Conservation (phyloP, 2,888 invertebrate genomes). For the Temnothorax unifasciatus region DNA sequence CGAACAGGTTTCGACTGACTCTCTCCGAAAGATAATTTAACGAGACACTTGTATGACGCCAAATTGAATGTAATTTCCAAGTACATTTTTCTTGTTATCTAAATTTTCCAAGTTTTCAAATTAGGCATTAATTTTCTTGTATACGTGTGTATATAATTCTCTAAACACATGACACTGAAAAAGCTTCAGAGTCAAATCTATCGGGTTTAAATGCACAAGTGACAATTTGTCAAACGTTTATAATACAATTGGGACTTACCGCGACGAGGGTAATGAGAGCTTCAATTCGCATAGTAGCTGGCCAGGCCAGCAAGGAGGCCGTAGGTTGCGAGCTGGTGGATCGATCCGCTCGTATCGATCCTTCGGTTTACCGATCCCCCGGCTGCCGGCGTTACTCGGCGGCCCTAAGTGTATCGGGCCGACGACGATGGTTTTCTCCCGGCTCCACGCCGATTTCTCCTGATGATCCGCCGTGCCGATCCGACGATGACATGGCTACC, state of each 20-base stretch:
- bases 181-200: background rate
- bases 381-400: constrained; percentile 65
- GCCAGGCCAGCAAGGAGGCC: constrained; percentile 89
- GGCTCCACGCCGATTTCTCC: constrained; percentile 81
- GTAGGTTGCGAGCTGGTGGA: constrained; percentile 81
- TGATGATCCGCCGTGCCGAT: constrained; percentile 76
- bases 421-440: constrained; percentile 75
- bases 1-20: background rate
- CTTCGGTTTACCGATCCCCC: constrained; percentile 75
- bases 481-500: constrained; percentile 81
- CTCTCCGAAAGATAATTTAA: background rate
- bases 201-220: background rate
- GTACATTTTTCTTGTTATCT: background rate
- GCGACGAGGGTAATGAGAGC: constrained; percentile 92
- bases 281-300: constrained; percentile 94
- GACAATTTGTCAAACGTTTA: background rate
- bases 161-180: background rate
- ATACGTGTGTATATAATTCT: background rate
- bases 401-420: constrained; percentile 61
- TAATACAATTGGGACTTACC: constrained; percentile 87
- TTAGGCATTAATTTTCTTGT: background rate
- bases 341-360: constrained; percentile 80
- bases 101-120: background rate
- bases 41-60: background rate
- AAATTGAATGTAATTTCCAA: background rate